Conservation (phyloP, 1,140 invertebrate genomes). For the Aphaenogaster rudis region DNA sequence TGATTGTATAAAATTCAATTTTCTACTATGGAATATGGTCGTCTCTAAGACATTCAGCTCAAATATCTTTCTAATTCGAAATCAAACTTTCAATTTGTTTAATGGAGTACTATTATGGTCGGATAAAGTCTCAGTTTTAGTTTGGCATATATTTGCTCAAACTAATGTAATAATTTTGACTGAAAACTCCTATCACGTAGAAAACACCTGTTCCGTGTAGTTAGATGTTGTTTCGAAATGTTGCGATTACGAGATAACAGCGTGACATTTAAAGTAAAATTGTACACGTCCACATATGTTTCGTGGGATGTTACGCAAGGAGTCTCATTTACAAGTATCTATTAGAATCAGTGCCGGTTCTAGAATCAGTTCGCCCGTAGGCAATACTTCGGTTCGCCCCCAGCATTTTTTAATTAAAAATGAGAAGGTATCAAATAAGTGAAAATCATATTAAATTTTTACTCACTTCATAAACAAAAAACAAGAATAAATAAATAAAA, state of each 20-base stretch:
- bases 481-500: too few relatives aligned
- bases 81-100: not conserved
- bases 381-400: too few relatives aligned
- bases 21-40: not conserved
- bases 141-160: constrained; percentile 41
- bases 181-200: constrained; percentile 11
- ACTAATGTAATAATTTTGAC: constrained; percentile 43
- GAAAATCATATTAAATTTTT: too few relatives aligned
- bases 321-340: constrained; percentile 4
- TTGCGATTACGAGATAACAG: constrained; percentile 59
- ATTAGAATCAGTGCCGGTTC: not conserved
- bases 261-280: constrained; percentile 57
- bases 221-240: constrained; percentile 40
- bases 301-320: not conserved
- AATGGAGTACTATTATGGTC: not conserved
- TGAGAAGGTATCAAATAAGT: too few relatives aligned
- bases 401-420: too few relatives aligned
- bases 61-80: not conserved
- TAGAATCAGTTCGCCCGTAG: too few relatives aligned
- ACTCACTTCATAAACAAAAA: too few relatives aligned
- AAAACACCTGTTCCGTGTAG: constrained; percentile 53
- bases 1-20: not conserved
- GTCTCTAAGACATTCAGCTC: not conserved
- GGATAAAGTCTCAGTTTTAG: not conserved
- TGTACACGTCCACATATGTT: constrained; percentile 6